Evolutionary conservation across 2,113 vertebrate species (phyloP).

Genomic region (Callionymus lyra): DNA sequence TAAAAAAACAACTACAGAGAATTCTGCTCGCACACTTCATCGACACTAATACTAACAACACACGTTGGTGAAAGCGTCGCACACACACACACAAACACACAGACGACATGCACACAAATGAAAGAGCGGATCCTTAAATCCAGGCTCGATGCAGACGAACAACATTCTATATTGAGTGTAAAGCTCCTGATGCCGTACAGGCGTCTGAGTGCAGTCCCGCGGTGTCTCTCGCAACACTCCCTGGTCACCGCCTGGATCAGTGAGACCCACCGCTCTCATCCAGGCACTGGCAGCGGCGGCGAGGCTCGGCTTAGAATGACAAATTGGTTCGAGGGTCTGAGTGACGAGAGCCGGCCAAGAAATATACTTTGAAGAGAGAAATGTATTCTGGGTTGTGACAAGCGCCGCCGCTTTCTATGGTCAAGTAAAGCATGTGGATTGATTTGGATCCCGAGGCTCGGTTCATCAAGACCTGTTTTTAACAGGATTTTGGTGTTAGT

Average conservation of each 20-base stretch:
- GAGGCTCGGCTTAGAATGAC: conserved; percentile 66
- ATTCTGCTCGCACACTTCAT: too few relatives aligned
- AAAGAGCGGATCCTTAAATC: conserved; percentile 7
- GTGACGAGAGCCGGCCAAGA: conserved; percentile 58
- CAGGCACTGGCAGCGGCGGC: conserved; percentile 59
- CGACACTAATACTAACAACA: too few relatives aligned
- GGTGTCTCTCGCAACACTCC: conserved; percentile 64
- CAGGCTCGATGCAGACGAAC: conserved; percentile 50
- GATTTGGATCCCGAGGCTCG: conserved; percentile 50
- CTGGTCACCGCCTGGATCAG: conserved; percentile 67
- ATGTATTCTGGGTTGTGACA: conserved; percentile 52
- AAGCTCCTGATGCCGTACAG: conserved; percentile 61
- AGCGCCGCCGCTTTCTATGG: conserved; percentile 57
- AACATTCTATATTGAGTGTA: conserved; percentile 54
- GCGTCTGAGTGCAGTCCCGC: conserved; percentile 55
- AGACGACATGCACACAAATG: conserved; percentile 27
- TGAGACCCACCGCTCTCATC: conserved; percentile 66
- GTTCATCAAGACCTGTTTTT: conserved; percentile 50
- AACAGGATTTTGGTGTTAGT: too few relatives aligned
- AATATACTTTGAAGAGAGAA: conserved; percentile 63
- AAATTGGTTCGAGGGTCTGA: conserved; percentile 70
- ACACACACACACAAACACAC: too few relatives aligned
- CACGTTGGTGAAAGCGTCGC: too few relatives aligned
- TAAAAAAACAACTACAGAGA: too few relatives aligned
- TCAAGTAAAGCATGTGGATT: conserved; percentile 52